Evolutionary conservation across 1,140 invertebrate genomes (phyloP), one percentile per base, ranked within the genome.

Genomic region (Phenacoccus solenopsis): DNA sequence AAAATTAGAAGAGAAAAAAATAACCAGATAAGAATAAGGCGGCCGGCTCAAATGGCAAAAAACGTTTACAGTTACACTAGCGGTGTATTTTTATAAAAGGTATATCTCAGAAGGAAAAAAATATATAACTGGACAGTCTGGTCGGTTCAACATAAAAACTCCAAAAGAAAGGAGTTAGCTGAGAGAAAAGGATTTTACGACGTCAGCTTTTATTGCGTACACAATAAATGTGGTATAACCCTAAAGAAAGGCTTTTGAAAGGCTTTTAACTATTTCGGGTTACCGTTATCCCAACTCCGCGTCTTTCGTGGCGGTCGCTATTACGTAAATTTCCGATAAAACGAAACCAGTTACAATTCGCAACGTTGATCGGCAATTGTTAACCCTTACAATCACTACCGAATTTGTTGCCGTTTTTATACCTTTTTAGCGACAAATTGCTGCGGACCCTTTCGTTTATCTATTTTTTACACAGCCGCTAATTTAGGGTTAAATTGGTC

Each of bases 201-300:
- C 38, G 13, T 49, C 38, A n/a, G 38, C 38, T 49, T 49, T 49
- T 49, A 49, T 49, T 49, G 20, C 38, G 16, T 4, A 49, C 12
- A 49, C 3, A 49, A n/a, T 49, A 49, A 5, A 9, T n/a, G 38
- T 49, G 20, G 38, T 9, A 49, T n/a, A 49, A 49, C 38, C n/a
- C 38, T 5, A 5, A 49, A 49, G 38, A 49, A 5, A 49, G 38
- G 38, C 38, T 9, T 49, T 49, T 49, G 38, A 49, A 49, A 49
- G 38, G 38, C 38, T 49, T 49, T 49, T 49, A 49, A 49, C 38
- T 49, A n/a, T 49, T 49, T 49, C 38, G 38, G 38, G 38, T 49
- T 5, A 49, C 38, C 38, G 38, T 49, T 49, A 49, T n/a, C n/a
- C n/a, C n/a, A n/a, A n/a, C 38, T 49, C 20, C 20, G 38, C 3